Percentiles rank a stretch among this genome's conserved stretches.
phyloP scores from a whole-genome alignment of 2,113 vertebrate genomes.

The Nesoenas mayeri region DNA sequence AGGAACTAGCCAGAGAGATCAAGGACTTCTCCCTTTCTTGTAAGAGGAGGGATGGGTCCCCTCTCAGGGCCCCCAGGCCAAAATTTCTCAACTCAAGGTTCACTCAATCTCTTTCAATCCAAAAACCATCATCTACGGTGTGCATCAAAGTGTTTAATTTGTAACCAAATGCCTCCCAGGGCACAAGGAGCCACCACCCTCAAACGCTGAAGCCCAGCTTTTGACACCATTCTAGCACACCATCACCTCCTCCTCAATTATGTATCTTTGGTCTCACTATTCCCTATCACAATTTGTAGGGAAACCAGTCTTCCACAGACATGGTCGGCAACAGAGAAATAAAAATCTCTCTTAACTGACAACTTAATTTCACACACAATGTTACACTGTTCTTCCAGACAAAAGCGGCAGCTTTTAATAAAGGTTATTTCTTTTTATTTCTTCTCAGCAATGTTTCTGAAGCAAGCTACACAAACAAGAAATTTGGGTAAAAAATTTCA shows the following conservation, averaged over 20 bases:
- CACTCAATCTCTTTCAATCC: neutral
- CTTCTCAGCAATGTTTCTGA: neutral
- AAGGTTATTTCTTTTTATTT: neutral
- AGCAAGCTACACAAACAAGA: neutral
- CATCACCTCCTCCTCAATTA: neutral
- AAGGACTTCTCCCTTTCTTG: neutral
- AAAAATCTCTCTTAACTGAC: neutral
- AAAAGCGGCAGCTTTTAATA: neutral
- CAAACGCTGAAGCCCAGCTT: neutral
- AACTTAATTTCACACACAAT: neutral
- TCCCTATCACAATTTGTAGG: accelerated
- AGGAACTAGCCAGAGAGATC: neutral
- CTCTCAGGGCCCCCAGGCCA: neutral
- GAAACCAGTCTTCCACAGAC: neutral
- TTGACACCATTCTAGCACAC: neutral
- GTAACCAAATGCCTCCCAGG: neutral
- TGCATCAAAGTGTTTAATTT: neutral
- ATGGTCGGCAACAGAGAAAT: neutral
- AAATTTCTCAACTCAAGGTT: neutral
- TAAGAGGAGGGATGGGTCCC: neutral
- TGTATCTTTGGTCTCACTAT: neutral
- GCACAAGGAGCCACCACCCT: neutral
- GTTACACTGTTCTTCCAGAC: neutral
- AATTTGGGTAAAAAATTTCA: neutral
- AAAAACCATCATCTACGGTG: accelerated